Percentiles rank a stretch among this genome's conserved stretches.
Conservation (phyloP, 2,888 invertebrate genomes). For the Mimumesa dahlbomi region DNA sequence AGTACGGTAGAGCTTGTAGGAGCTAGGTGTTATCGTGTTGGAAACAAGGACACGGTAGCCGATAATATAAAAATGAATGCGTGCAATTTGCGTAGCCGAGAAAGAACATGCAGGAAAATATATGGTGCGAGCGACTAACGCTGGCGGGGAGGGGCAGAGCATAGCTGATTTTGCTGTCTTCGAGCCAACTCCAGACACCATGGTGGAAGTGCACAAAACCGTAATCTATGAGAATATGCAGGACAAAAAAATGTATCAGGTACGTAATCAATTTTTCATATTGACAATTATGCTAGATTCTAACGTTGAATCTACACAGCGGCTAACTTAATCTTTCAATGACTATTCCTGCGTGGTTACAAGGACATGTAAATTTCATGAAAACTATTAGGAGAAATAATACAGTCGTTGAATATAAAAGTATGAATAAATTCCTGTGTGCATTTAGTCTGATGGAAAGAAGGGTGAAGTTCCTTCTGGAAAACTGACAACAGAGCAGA, state of each 20-base stretch:
- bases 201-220: slow-evolving; percentile 86
- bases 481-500: slow-evolving; percentile 72
- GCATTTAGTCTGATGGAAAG: slow-evolving; percentile 71
- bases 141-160: slow-evolving; percentile 91
- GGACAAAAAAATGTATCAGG: slow-evolving; percentile 75
- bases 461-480: slow-evolving; percentile 74
- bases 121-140: slow-evolving; percentile 87
- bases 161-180: slow-evolving; percentile 89
- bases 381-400: no score
- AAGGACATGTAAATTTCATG: no score
- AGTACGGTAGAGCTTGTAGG: no score
- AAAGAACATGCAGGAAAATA: slow-evolving; percentile 88
- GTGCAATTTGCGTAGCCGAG: slow-evolving; percentile 80
- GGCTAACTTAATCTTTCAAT: no score
- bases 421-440: slow-evolving; percentile 25
- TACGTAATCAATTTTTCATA: slow-evolving; percentile 55
- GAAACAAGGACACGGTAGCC: no score
- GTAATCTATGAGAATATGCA: slow-evolving; percentile 83
- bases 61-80: background rate
- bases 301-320: no score
- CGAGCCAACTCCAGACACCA: slow-evolving; percentile 86
- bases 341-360: no score
- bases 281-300: no score
- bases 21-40: no score
- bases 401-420: no score